phyloP scores from a whole-genome alignment of 37 sponge, comb jelly and placozoan species.

The Beroe ovata region DNA sequence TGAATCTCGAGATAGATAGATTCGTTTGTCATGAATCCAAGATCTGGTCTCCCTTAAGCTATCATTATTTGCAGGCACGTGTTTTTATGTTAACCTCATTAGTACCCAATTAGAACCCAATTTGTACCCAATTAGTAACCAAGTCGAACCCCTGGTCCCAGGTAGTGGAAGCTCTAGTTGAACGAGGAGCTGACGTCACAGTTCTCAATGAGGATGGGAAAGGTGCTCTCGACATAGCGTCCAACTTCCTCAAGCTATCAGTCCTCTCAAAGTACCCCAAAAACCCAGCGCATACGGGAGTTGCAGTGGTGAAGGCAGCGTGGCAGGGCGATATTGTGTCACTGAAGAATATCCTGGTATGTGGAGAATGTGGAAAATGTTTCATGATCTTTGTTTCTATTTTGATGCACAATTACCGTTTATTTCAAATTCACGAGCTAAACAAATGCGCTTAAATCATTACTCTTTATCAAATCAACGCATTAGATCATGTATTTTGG shows the following conservation, averaged over 20 bases:
- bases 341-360: conserved; percentile 4
- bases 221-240: conserved; percentile 23
- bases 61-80: no score
- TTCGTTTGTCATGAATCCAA: no score
- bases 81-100: no score
- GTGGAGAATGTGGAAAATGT: no score
- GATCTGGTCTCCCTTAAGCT: no score
- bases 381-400: background rate
- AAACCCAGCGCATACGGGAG: background rate
- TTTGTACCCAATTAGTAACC: background rate
- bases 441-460: no score
- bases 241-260: conserved; percentile 12
- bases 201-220: conserved; percentile 48
- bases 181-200: conserved; percentile 33
- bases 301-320: conserved; percentile 35
- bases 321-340: conserved; percentile 44
- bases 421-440: no score
- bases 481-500: no score
- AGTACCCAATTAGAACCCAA: background rate
- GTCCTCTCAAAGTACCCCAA: conserved; percentile 44
- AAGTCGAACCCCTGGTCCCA: no score
- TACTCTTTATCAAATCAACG: no score
- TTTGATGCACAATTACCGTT: no score
- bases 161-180: conserved; percentile 45
- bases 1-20: no score